Base-by-base conservation (phyloP, 2,888 invertebrate species). In the Zaprionus obscuricornis region DNA sequence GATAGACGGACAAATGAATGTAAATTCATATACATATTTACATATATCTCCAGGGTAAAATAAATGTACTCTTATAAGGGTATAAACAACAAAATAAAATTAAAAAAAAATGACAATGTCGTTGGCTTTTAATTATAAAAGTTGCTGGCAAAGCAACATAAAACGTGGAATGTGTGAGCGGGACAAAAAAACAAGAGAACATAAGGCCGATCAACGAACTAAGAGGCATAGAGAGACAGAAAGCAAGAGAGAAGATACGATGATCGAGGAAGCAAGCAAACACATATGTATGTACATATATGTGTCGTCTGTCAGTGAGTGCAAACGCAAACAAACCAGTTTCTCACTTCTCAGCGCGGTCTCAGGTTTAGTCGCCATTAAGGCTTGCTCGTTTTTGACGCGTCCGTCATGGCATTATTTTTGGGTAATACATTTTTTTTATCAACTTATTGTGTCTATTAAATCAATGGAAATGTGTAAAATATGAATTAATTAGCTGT, bases 291-390 rank as follows among this genome's bases (percentile, higher is more conserved):
- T 54, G n/a, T n/a, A n/a, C n/a, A n/a, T 54, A 67, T 49, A 63
- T 63, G 64, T 63, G 64, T 63, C n/a, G n/a, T n/a, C 43, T 54
- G 40, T 43, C 49, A 51, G 73, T 58, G n/a, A n/a, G n/a, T n/a
- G n/a, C 55, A 43, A 60, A 69, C 66, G 60, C 82, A 82, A 77
- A 74, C 82, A 84, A 78, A 77, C 78, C 59, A 74, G 78, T 78
- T 78, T 57, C 57, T 26, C 51, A 81, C 85, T 70, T 82, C 69
- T 56, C 24, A 64, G 66, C 77, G 68, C 66, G 51, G 54, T 59
- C 47, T 67, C 56, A 56, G 60, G 49, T 58, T 78, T 71, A 75
- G 71, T 75, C 45, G 71, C 59, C 46, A 58, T 64, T 55, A 39
- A 68, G 68, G 69, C 75, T 74, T 65, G 74, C 62, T 62, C 49